These are phyloP conservation scores for Nycticorax nycticorax DNA, from an alignment of 2,113 vertebrate genomes.

Conservation along the genomic window DNA sequence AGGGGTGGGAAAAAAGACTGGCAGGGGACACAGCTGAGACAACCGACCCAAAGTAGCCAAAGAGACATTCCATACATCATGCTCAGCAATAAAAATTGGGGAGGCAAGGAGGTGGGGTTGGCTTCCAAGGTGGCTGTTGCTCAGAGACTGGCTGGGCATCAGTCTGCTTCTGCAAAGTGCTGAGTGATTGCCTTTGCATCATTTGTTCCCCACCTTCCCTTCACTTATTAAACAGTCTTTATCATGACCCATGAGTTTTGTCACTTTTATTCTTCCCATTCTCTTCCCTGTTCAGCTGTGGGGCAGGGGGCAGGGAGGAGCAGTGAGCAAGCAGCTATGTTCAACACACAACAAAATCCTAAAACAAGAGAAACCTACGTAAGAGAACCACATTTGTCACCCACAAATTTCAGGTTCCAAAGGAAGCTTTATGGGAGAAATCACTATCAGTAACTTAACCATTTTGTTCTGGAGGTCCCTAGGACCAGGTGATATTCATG, in stretches of 20 bases:
- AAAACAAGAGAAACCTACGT: not conserved
- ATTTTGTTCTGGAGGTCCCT: not conserved
- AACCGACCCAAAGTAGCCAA: not conserved
- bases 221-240: not conserved
- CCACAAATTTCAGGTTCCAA: not conserved
- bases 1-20: not conserved
- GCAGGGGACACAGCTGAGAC: not conserved
- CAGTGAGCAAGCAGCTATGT: not conserved
- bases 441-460: not conserved
- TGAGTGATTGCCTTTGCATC: not conserved
- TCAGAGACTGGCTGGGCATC: not conserved
- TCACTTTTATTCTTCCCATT: not conserved
- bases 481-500: not conserved
- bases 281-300: not conserved
- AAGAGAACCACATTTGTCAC: not conserved
- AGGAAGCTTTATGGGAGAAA: not conserved
- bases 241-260: not conserved
- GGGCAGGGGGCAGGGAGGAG: too few relatives aligned
- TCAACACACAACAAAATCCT: not conserved
- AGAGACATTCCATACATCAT: not conserved
- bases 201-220: not conserved
- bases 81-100: not conserved
- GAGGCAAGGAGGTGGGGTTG: not conserved
- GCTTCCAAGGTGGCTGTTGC: not conserved
- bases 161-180: not conserved